phyloP scores from a whole-genome alignment of 2,797 vertebrate genomes.

The Orientallactaga sibirica region DNA sequence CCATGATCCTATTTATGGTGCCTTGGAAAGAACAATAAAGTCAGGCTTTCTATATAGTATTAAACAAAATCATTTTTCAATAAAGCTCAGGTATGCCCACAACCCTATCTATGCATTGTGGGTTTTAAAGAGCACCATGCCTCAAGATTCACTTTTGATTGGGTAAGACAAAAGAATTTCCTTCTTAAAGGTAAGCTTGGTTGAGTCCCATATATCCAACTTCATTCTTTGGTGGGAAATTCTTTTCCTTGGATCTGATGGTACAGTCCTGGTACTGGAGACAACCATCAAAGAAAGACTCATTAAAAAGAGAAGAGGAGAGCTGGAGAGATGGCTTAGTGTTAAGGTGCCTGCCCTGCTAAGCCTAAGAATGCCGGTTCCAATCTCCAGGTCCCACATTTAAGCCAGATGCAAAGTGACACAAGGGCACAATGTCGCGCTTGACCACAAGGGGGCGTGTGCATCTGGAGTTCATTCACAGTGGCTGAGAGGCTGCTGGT shows the following conservation, averaged over 20 bases:
- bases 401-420: too few species aligned
- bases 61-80: constrained; percentile 16
- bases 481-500: too few species aligned
- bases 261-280: neutral
- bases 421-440: too few species aligned
- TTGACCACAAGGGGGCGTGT: too few species aligned
- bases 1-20: constrained; percentile 31
- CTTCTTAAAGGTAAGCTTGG: neutral
- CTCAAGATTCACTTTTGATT: neutral
- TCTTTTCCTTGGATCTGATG: constrained; percentile 22
- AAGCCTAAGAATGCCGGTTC: too few species aligned
- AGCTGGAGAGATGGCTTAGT: too few species aligned
- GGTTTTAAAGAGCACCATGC: constrained; percentile 27
- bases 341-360: too few species aligned
- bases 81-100: neutral
- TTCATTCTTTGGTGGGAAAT: neutral
- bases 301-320: neutral
- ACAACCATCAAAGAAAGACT: neutral
- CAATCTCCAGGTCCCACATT: too few species aligned
- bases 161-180: constrained; percentile 1
- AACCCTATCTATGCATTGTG: neutral
- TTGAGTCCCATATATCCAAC: neutral
- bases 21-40: constrained; percentile 39
- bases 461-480: too few species aligned
- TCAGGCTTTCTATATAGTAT: neutral